Evolutionary conservation across 2,113 vertebrate species (phyloP), one percentile per base, ranked within the genome.

Genomic region (Mugil cephalus): DNA sequence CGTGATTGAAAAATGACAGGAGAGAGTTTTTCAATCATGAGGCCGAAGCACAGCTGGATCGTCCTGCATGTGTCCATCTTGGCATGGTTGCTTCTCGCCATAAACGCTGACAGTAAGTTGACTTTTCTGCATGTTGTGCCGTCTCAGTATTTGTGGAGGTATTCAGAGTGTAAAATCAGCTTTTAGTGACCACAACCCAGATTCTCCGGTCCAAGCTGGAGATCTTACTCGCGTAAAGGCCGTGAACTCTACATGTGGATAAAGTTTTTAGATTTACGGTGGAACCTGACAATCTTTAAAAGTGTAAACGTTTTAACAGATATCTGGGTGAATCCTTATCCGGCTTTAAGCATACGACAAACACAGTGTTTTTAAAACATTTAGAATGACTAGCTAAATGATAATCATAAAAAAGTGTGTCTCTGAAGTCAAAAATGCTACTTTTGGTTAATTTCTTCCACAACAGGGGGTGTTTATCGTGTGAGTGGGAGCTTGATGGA

Each of bases 71-170:
- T 56, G 62, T 63, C 45, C 24, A 17, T 86, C 15, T 38, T 78
- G 74, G 77, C 56, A 10, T 36, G 6, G 34, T 45, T 86, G 60
- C 43, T 74, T 47, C 72, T 87, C 53, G 19, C 67, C 52, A 9
- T 64, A 21, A 68, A 80, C 1, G 74, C 60, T 56, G 18, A 82
- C n/a, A 18, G 89, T 91, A 81, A 90, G 85, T 84, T 21, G 4
- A 40, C 14, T 1, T 74, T 40, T 62, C 15, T 38, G 10, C 24
- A 10, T 12, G 30, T 17, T 71, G 6, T 52, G 46, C 17, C n/a
- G 0, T 8, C 10, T 79, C 54, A 47, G 52, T 48, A 4, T 74
- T 79, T 65, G 3, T 55, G 47, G 11, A 24, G 39, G 24, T 6
- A 1, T 10, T 71, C 7, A 11, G 36, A 24, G 6, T 39, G 6